Percentiles rank a stretch among this genome's conserved stretches.
These are phyloP conservation scores for Chaenodraco wilsoni DNA, from an alignment of 2,797 vertebrate genomes.

Conservation along the genomic window DNA sequence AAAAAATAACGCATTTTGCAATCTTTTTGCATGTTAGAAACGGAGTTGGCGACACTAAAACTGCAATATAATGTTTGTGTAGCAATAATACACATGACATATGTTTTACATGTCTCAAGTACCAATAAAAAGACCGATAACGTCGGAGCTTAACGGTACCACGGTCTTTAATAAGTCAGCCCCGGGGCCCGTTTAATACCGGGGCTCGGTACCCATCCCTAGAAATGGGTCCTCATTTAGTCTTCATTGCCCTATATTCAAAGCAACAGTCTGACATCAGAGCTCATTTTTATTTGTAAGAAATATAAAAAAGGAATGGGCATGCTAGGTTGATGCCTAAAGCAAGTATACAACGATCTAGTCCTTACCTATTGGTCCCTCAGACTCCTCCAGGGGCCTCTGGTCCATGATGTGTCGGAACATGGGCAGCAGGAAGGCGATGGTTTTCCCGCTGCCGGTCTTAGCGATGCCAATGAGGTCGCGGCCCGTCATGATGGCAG, in stretches of 20 bases:
- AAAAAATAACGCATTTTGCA: no score
- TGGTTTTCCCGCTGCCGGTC: slow-evolving; percentile 98
- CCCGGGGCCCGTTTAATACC: no score
- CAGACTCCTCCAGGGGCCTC: slow-evolving; percentile 92
- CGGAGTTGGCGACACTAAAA: no score
- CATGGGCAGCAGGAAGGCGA: slow-evolving; percentile 98
- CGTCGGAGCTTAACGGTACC: no score
- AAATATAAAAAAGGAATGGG: background rate
- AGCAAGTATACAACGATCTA: background rate
- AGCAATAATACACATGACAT: no score
- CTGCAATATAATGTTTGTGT: no score
- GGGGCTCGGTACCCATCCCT: no score
- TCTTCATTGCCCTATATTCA: slow-evolving; percentile 14
- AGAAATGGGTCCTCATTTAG: background rate
- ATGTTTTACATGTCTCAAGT: no score
- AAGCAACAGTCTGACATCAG: background rate
- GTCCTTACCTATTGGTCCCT: slow-evolving; percentile 93
- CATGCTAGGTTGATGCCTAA: background rate
- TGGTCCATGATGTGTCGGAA: slow-evolving; percentile 99
- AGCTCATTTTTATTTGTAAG: no score
- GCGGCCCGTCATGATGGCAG: slow-evolving; percentile 95
- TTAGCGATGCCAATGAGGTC: slow-evolving; percentile 98
- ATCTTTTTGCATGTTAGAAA: no score
- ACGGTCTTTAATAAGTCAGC: no score
- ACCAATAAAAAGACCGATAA: no score